Evolutionary conservation across 2,888 invertebrate species (phyloP).

Genomic region (Cyaniris semiargus): DNA sequence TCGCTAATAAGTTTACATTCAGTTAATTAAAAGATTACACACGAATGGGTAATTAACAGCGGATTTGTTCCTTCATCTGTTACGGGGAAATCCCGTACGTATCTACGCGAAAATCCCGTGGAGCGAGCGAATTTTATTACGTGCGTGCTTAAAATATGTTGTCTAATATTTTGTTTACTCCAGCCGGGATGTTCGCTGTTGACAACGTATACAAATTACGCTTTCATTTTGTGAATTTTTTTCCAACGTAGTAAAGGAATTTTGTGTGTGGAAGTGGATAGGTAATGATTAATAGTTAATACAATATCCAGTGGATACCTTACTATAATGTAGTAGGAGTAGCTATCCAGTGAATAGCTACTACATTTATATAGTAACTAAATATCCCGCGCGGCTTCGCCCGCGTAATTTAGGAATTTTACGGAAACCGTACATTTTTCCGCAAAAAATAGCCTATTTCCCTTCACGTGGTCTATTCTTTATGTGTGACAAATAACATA

Average conservation of each 20-base stretch:
- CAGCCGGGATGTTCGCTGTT: slow-evolving; percentile 35
- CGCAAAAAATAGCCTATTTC: too few relatives aligned
- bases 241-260: background rate
- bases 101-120: slow-evolving; percentile 46
- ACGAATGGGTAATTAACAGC: slow-evolving; percentile 70
- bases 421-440: too few relatives aligned
- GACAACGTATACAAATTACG: slow-evolving; percentile 40
- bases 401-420: too few relatives aligned
- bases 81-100: too few relatives aligned
- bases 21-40: slow-evolving; percentile 77
- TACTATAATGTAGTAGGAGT: too few relatives aligned
- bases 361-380: too few relatives aligned
- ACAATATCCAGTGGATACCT: too few relatives aligned
- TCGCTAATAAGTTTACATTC: slow-evolving; percentile 65
- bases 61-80: slow-evolving; percentile 69
- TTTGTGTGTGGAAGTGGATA: background rate
- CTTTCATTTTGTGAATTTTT: slow-evolving; percentile 14
- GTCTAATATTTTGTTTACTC: slow-evolving; percentile 38
- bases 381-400: too few relatives aligned
- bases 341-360: too few relatives aligned
- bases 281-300: background rate
- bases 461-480: too few relatives aligned
- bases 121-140: slow-evolving; percentile 51
- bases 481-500: too few relatives aligned
- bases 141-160: slow-evolving; percentile 43